Base-by-base conservation (phyloP, 2,888 invertebrate species). In the Pristionchus maxplancki region DNA sequence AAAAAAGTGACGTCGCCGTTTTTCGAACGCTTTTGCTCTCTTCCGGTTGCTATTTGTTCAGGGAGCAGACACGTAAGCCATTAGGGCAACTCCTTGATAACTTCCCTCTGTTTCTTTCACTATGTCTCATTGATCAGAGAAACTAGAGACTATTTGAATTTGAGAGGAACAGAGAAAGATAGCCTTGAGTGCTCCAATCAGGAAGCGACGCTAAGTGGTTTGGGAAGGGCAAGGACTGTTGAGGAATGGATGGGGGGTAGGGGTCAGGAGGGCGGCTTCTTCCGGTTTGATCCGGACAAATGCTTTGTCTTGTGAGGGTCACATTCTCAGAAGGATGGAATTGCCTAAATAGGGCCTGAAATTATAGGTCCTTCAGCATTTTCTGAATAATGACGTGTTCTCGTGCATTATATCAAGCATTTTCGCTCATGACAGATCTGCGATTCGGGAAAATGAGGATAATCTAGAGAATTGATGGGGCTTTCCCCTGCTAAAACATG, bases 181-280 rank as follows among this genome's bases (percentile, higher is more conserved):
- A 78, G 20, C 78, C 78, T 78, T 78, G 78, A 78, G 78, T 78
- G 78, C 24, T 34, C 44, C 28, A 78, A 78, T 78, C 44, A 78
- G n/a, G 78, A 28, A 48, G 28, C 48, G 44, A 78, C 28, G 9
- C 78, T 78, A 48, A 78, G 78, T 78, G 78, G 44, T 74, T 58
- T 28, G 44, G 78, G 44, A 78, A 78, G 28, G 78, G 78, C 71
- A 71, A 11, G 71, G 17, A 6, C 37, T 71, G 37, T 71, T 71
- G 37, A 37, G 71, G 34, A 71, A 71, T 40, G 37, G 40, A 37
- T 31, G 3, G 34, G 31, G 71, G 71, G 31, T 17, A 20, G 20
- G 67, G 71, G 71, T 40, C 37, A 37, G 15, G 71, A 31, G n/a
- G 31, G 58, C 20, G 20, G 34, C 31, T 67, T 31, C 64, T 67